Evolutionary conservation across 2,113 vertebrate genomes (phyloP).

Genomic region (Meriones unguiculatus): DNA sequence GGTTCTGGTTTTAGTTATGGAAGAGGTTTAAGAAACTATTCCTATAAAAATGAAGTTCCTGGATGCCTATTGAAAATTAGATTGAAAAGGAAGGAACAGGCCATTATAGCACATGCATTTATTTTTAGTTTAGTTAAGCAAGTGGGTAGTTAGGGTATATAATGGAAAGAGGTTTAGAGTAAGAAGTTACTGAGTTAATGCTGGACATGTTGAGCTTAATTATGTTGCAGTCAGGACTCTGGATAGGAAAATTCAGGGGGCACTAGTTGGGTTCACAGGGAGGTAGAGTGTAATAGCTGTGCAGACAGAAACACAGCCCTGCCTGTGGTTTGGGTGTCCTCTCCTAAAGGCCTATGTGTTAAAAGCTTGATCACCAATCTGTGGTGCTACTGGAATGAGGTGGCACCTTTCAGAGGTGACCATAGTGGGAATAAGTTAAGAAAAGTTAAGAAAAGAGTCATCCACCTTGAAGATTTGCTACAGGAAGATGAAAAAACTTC

Average conservation of each 20-base stretch:
- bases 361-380: not conserved
- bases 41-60: not conserved
- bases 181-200: not conserved
- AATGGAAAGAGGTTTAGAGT: not conserved
- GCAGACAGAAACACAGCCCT: not conserved
- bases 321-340: not conserved
- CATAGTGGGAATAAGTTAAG: not conserved
- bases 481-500: not conserved
- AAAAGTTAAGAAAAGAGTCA: not conserved
- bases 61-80: not conserved
- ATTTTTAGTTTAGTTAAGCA: not conserved
- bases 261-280: not conserved
- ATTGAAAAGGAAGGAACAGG: not conserved
- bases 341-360: too few relatives aligned
- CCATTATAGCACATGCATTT: not conserved
- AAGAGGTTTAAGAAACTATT: not conserved
- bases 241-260: not conserved
- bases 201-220: not conserved
- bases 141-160: not conserved
- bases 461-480: not conserved
- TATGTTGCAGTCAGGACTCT: not conserved
- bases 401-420: not conserved
- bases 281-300: not conserved
- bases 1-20: not conserved
- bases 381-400: rapidly evolving